phyloP scores from a whole-genome alignment of 2,113 vertebrate species.

The Suncus etruscus region DNA sequence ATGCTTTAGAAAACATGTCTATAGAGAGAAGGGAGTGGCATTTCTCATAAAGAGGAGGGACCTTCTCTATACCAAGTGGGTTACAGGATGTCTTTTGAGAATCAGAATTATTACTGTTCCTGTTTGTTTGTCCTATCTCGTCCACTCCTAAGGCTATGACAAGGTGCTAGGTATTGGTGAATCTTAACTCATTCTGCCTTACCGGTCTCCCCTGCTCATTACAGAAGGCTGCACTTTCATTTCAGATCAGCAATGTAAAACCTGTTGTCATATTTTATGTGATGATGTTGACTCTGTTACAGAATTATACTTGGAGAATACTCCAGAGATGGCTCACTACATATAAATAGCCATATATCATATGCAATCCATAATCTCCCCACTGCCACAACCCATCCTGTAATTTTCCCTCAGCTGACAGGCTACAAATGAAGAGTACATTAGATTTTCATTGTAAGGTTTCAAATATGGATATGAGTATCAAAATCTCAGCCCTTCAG shows the following conservation, averaged over 20 bases:
- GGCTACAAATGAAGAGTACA: constrained; percentile 75
- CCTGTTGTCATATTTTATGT: constrained; percentile 70
- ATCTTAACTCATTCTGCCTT: constrained; percentile 55
- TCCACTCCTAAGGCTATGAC: not conserved
- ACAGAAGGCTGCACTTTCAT: constrained; percentile 60
- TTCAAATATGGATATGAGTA: constrained; percentile 75
- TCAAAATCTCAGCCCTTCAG: constrained; percentile 74
- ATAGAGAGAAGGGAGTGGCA: not conserved
- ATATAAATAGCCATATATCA: constrained; percentile 79
- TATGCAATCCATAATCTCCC: constrained; percentile 71
- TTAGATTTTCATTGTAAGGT: constrained; percentile 67
- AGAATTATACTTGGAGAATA: constrained; percentile 77
- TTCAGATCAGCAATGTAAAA: constrained; percentile 62
- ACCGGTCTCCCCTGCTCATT: constrained; percentile 63
- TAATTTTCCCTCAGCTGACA: constrained; percentile 82
- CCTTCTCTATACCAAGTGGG: not conserved
- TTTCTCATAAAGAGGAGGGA: not conserved
- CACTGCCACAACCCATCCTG: constrained; percentile 61
- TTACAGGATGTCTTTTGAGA: not conserved
- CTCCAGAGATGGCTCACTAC: constrained; percentile 17
- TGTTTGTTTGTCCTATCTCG: not conserved
- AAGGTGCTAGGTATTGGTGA: constrained; percentile 18
- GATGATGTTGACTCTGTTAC: constrained; percentile 71
- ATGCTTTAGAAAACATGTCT: not conserved
- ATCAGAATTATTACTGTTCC: not conserved